Conservation (phyloP, 1,140 invertebrate species). For the Drosophila pachea region DNA sequence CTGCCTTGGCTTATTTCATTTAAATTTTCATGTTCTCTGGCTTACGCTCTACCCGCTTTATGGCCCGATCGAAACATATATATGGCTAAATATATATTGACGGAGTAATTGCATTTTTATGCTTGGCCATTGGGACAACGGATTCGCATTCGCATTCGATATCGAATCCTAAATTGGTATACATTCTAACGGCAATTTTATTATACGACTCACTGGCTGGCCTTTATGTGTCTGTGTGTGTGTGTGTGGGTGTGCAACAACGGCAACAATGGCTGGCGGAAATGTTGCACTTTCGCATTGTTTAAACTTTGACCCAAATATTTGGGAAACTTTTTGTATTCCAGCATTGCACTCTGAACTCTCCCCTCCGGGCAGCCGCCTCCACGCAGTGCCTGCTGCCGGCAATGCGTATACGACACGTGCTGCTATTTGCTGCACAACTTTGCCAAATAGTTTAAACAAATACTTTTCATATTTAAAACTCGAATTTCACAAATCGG, state of each 20-base stretch:
- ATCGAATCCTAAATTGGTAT: slow-evolving; percentile 8
- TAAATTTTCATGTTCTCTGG: slow-evolving; percentile 67
- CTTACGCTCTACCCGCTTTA: slow-evolving; percentile 53
- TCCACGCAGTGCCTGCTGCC: slow-evolving; percentile 7
- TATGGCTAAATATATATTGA: not conserved
- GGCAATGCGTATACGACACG: slow-evolving; percentile 1
- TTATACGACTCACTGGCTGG: slow-evolving; percentile 8
- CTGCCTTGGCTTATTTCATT: slow-evolving; percentile 58
- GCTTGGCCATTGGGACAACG: slow-evolving; percentile 49
- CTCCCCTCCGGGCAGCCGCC: not conserved
- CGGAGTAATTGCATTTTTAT: slow-evolving; percentile 74
- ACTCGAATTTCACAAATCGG: not conserved
- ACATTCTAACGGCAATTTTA: slow-evolving; percentile 11
- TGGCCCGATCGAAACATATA: slow-evolving; percentile 38
- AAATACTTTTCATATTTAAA: slow-evolving; percentile 9
- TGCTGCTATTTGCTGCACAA: not conserved
- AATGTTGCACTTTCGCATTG: slow-evolving; percentile 52
- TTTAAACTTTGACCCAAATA: slow-evolving; percentile 68
- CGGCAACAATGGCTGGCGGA: slow-evolving; percentile 18
- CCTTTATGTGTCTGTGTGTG: slow-evolving; percentile 10
- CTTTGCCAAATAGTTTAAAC: slow-evolving; percentile 3
- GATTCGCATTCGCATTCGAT: slow-evolving; percentile 11
- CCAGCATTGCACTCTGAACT: slow-evolving; percentile 25
- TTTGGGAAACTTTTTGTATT: slow-evolving; percentile 51
- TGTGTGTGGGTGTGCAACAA: slow-evolving; percentile 1